Conservation (phyloP, 2,888 invertebrate genomes). For the Eristalinus sepulchralis region DNA sequence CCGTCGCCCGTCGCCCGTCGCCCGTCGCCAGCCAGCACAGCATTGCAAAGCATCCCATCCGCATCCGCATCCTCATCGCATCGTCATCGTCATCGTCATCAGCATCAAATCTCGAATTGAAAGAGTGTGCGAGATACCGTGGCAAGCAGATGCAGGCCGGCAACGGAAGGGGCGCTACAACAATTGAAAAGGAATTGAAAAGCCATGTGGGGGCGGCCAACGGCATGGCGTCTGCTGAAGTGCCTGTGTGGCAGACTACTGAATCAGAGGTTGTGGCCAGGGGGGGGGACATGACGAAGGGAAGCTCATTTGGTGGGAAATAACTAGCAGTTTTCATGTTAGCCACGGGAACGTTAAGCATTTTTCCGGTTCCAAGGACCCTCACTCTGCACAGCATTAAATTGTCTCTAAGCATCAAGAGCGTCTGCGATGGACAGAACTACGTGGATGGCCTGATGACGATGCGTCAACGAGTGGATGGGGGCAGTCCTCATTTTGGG, state of each 20-base stretch:
- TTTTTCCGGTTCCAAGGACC: constrained; percentile 57
- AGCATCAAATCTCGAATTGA: constrained; percentile 61
- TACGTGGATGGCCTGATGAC: constrained; percentile 19
- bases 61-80: not conserved
- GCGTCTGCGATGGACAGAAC: constrained; percentile 12
- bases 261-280: not conserved
- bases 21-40: constrained; percentile 3
- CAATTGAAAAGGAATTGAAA: constrained; percentile 67
- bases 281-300: constrained; percentile 27
- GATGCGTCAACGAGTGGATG: constrained; percentile 34
- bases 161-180: constrained; percentile 31
- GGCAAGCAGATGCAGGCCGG: constrained; percentile 19
- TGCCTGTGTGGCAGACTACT: not conserved
- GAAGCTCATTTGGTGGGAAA: constrained; percentile 66
- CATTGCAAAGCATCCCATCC: not conserved
- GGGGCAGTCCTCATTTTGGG: constrained; percentile 42
- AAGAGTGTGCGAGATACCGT: constrained; percentile 34
- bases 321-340: constrained; percentile 62
- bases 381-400: constrained; percentile 33
- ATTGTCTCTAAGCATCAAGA: constrained; percentile 59
- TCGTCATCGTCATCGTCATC: constrained; percentile 34
- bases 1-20: constrained; percentile 8
- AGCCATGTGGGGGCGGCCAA: not conserved
- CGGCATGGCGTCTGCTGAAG: no score
- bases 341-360: constrained; percentile 40